Percentiles rank a stretch among this genome's conserved stretches.
Evolutionary conservation across 2,888 invertebrate genomes (phyloP).

Genomic region (Camptogramma bilineatum): DNA sequence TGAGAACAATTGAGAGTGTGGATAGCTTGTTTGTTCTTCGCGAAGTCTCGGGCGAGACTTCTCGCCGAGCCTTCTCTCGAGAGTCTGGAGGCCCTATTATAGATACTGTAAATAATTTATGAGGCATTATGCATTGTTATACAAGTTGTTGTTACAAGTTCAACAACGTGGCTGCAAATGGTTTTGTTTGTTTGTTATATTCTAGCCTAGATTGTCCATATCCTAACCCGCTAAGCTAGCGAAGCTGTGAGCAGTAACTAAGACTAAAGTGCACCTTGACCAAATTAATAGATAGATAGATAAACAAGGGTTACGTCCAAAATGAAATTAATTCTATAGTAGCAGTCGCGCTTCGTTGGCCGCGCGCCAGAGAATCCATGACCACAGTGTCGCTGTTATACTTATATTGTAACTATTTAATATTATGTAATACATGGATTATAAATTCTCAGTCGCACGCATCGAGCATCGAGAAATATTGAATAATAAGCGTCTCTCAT

Average conservation of each 20-base stretch:
- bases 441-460: constrained; percentile 4
- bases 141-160: too few relatives aligned
- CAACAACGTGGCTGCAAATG: too few relatives aligned
- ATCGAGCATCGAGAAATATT: neutral
- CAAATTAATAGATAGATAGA: constrained; percentile 65
- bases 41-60: too few relatives aligned
- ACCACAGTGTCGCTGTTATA: constrained; percentile 66
- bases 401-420: constrained; percentile 12
- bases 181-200: too few relatives aligned
- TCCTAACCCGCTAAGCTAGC: neutral
- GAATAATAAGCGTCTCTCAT: neutral
- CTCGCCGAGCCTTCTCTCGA: too few relatives aligned
- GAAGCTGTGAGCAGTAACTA: neutral
- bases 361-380: constrained; percentile 65
- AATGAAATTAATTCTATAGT: constrained; percentile 73
- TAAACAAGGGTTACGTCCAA: constrained; percentile 73
- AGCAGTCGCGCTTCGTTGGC: constrained; percentile 63
- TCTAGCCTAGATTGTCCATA: too few relatives aligned
- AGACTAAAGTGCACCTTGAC: constrained; percentile 62
- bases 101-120: neutral
- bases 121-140: neutral
- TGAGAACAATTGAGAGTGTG: too few relatives aligned
- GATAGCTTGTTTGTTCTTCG: too few relatives aligned
- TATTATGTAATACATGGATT: constrained; percentile 11
- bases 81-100: too few relatives aligned